Percentiles rank a stretch among this genome's conserved stretches.
phyloP scores from a whole-genome alignment of 2,888 invertebrate genomes.

The Tiliacea aurago region DNA sequence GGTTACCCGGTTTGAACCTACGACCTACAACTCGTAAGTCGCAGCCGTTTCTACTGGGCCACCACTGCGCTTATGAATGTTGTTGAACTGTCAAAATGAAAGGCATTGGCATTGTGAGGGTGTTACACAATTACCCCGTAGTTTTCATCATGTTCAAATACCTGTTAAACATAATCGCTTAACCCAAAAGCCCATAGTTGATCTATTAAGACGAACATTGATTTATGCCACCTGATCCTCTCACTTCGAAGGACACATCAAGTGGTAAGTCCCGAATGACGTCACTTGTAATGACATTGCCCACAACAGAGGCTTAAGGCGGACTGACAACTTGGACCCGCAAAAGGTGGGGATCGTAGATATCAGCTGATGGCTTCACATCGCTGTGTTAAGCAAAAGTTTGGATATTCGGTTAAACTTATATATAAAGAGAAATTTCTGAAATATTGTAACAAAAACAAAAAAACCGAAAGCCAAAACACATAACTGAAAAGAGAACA shows the following conservation, averaged over 20 bases:
- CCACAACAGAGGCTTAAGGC: conserved; percentile 48
- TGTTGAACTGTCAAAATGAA: background rate
- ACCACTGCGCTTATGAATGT: background rate
- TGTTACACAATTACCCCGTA: background rate
- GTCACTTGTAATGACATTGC: conserved; percentile 54
- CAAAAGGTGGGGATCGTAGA: conserved; percentile 56
- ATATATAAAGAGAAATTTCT: background rate
- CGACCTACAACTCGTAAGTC: too few species aligned
- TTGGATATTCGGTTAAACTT: conserved; percentile 3
- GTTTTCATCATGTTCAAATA: background rate
- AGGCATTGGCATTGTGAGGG: background rate
- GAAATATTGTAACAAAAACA: background rate
- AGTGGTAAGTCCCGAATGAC: conserved; percentile 46
- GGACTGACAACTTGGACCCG: conserved; percentile 46
- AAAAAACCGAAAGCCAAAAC: too few species aligned
- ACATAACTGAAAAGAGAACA: too few species aligned
- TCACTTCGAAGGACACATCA: conserved; percentile 39
- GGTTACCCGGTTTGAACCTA: too few species aligned
- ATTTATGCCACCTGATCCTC: conserved; percentile 45
- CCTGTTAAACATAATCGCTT: conserved; percentile 28
- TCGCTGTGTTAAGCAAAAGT: conserved; percentile 30
- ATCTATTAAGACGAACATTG: conserved; percentile 39
- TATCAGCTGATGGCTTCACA: conserved; percentile 31
- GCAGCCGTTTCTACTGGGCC: too few species aligned
- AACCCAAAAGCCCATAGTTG: conserved; percentile 31